Conservation (phyloP, 2,797 vertebrate genomes). For the Amniataba percoides region DNA sequence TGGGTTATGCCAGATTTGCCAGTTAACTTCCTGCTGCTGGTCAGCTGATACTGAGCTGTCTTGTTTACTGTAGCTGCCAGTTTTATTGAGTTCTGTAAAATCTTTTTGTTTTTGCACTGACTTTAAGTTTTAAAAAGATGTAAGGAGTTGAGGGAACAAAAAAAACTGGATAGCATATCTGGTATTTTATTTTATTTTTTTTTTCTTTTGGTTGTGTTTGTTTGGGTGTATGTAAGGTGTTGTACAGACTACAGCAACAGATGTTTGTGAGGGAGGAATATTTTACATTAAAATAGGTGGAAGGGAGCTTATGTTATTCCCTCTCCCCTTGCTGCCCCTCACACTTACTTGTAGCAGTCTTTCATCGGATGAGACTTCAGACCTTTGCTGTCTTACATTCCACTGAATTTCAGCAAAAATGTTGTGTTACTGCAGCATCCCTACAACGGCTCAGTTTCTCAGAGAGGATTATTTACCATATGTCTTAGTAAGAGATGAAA, state of each 20-base stretch:
- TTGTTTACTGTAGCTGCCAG: slow-evolving; percentile 69
- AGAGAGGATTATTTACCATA: slow-evolving; percentile 20
- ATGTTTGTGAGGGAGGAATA: slow-evolving; percentile 67
- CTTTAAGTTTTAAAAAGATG: slow-evolving; percentile 59
- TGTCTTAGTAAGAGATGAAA: slow-evolving; percentile 46
- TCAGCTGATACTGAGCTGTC: slow-evolving; percentile 82
- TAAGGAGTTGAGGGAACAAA: slow-evolving; percentile 10
- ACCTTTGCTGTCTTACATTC: slow-evolving; percentile 38
- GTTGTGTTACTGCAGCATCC: slow-evolving; percentile 12
- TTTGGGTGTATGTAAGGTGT: slow-evolving; percentile 51
- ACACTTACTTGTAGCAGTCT: slow-evolving; percentile 58
- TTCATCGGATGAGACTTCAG: slow-evolving; percentile 50
- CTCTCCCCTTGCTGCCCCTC: slow-evolving; percentile 24
- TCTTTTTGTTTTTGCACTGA: slow-evolving; percentile 88
- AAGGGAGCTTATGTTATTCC: slow-evolving; percentile 48
- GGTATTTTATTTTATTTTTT: slow-evolving; percentile 33
- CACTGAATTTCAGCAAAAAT: slow-evolving; percentile 32
- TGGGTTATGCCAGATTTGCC: slow-evolving; percentile 91
- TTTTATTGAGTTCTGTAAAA: slow-evolving; percentile 47
- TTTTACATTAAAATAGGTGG: slow-evolving; percentile 77
- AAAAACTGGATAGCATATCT: slow-evolving; percentile 37
- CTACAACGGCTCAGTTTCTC: slow-evolving; percentile 8
- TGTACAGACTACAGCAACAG: slow-evolving; percentile 48
- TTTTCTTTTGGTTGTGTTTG: slow-evolving; percentile 38
- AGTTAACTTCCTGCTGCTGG: slow-evolving; percentile 90